Evolutionary conservation across 2,113 vertebrate genomes (phyloP).

Genomic region (Chrysochloris asiatica): DNA sequence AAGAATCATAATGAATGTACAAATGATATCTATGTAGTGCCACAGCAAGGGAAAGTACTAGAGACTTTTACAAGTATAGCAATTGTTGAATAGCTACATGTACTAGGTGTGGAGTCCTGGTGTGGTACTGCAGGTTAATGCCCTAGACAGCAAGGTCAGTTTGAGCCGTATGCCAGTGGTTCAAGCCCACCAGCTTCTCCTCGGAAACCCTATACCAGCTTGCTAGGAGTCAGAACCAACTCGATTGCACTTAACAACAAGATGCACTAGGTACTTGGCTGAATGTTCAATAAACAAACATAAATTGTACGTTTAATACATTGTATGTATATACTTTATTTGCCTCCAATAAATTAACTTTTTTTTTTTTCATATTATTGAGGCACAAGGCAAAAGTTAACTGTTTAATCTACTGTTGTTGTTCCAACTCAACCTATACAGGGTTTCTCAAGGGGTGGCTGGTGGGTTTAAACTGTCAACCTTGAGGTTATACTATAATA

Average conservation of each 20-base stretch:
- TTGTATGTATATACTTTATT: background rate
- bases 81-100: background rate
- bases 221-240: too few relatives aligned
- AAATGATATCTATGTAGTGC: constrained; percentile 45
- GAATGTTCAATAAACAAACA: background rate
- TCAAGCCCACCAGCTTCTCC: too few relatives aligned
- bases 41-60: background rate
- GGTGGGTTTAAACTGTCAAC: background rate
- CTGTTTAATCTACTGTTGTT: background rate
- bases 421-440: too few relatives aligned
- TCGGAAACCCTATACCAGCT: too few relatives aligned
- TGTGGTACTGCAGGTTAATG: too few relatives aligned
- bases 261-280: background rate
- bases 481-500: background rate
- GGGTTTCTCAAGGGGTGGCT: too few relatives aligned
- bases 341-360: constrained; percentile 2
- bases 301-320: background rate
- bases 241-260: too few relatives aligned
- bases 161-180: too few relatives aligned
- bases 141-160: too few relatives aligned
- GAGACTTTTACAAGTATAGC: background rate
- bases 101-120: too few relatives aligned
- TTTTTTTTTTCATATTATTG: background rate
- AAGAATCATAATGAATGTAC: background rate
- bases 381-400: background rate